Evolutionary conservation across 2,888 invertebrate species (phyloP).

Genomic region (Leucoptera coffeella): DNA sequence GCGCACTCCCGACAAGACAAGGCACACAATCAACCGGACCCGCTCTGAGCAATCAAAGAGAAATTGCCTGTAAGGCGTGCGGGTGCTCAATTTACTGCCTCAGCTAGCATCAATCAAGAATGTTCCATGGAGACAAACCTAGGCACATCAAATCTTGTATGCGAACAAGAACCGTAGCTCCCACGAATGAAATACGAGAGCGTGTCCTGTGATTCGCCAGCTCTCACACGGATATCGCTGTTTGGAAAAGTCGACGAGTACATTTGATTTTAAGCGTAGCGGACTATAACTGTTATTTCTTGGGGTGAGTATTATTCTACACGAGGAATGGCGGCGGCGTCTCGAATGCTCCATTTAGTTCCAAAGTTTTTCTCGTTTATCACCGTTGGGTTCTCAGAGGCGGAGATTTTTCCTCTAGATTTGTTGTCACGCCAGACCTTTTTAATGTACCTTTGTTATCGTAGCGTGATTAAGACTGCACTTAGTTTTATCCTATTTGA

Average conservation of each 20-base stretch:
- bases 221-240: too few species aligned
- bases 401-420: constrained; percentile 54
- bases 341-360: constrained; percentile 54
- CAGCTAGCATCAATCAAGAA: constrained; percentile 8
- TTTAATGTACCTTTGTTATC: constrained; percentile 50
- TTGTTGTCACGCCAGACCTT: constrained; percentile 55
- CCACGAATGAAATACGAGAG: too few species aligned
- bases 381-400: constrained; percentile 50
- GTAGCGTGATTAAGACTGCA: constrained; percentile 36
- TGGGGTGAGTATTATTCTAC: constrained; percentile 49
- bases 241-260: too few species aligned
- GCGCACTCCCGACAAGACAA: too few species aligned
- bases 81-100: constrained; percentile 8
- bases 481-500: constrained; percentile 17
- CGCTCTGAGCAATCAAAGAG: not conserved
- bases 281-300: constrained; percentile 53
- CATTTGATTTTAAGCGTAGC: constrained; percentile 53
- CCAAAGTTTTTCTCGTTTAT: constrained; percentile 55
- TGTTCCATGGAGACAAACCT: constrained; percentile 3
- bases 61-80: constrained; percentile 2
- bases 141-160: not conserved
- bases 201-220: too few species aligned
- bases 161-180: too few species aligned
- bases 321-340: constrained; percentile 41
- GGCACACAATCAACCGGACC: constrained; percentile 3